Evolutionary conservation across 2,888 invertebrate species (phyloP), one percentile per base, ranked within the genome.

Genomic region (Agrotis puta): DNA sequence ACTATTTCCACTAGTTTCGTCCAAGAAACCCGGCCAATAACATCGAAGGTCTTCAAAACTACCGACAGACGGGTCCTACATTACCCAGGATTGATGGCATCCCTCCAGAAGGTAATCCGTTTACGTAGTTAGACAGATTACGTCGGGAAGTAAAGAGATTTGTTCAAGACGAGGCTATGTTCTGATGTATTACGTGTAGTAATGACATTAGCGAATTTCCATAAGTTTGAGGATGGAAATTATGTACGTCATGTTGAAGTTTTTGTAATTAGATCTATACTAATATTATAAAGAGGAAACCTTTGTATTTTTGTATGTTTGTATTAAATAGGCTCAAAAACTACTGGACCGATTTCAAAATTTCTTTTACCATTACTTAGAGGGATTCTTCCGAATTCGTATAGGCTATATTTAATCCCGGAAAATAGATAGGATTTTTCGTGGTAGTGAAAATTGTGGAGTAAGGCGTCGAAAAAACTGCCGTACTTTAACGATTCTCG

Each of bases 121-220:
- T 87, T 86, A 87, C 64, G 82, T 83, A 85, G 85, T 87, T 75
- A 86, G 85, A 79, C 79, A 74, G 85, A 85, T 85, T 85, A 85
- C 83, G 78, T 58, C 33, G 69, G 74, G 66, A 77, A 77, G 85
- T 84, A 85, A 84, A 81, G 83, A 81, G 81, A 85, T 81, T 85
- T 85, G 85, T 81, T 72, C 64, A 74, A 77, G 73, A 77, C 74
- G 64, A 57, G 64, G 11, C 74, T 67, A 77, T 54, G 75, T 77
- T 59, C 75, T 86, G 77, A 85, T 74, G 79, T 79, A 82, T 77
- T 71, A 79, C 68, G 81, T 75, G 74, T 74, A 70, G 75, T 85
- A 82, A 85, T 77, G 67, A 66, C 24, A 86, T 86, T 79, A 79
- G 69, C 33, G 62, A 63, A 63, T 72, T 66, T 71, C 43, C 51